phyloP scores from a whole-genome alignment of 2,797 vertebrate genomes.

The Choloepus didactylus region DNA sequence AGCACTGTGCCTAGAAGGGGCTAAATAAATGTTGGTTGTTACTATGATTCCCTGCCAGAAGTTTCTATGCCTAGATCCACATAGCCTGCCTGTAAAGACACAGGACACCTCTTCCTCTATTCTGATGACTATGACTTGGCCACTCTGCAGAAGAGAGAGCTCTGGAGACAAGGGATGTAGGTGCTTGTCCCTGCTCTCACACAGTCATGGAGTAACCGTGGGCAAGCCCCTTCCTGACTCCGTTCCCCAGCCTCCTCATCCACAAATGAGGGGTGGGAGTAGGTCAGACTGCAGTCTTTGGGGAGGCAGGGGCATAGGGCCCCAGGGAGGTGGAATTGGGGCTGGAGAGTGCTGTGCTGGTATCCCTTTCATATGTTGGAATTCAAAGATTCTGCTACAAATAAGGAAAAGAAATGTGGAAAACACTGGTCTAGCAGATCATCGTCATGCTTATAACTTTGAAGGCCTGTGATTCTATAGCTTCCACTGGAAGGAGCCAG shows the following conservation, averaged over 20 bases:
- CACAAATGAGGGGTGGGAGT: background rate
- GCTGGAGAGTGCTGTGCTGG: background rate
- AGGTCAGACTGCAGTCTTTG: background rate
- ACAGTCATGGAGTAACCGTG: background rate
- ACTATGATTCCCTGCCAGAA: background rate
- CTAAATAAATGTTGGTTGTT: background rate
- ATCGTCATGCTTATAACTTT: background rate
- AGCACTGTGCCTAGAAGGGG: background rate
- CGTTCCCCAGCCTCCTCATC: background rate
- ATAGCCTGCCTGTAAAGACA: background rate
- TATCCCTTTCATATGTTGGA: background rate
- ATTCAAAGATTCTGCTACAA: constrained; percentile 19
- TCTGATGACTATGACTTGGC: background rate
- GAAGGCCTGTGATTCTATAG: background rate
- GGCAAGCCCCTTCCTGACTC: background rate
- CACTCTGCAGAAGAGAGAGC: background rate
- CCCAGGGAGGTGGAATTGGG: background rate
- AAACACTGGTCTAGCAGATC: background rate
- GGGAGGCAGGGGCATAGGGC: background rate
- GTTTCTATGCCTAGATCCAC: background rate
- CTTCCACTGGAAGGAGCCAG: background rate
- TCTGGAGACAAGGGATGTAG: background rate
- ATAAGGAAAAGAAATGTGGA: constrained; percentile 31
- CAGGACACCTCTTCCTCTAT: background rate
- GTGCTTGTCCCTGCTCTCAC: background rate